phyloP scores from a whole-genome alignment of 2,888 invertebrate species.

The Torymus texanus region DNA sequence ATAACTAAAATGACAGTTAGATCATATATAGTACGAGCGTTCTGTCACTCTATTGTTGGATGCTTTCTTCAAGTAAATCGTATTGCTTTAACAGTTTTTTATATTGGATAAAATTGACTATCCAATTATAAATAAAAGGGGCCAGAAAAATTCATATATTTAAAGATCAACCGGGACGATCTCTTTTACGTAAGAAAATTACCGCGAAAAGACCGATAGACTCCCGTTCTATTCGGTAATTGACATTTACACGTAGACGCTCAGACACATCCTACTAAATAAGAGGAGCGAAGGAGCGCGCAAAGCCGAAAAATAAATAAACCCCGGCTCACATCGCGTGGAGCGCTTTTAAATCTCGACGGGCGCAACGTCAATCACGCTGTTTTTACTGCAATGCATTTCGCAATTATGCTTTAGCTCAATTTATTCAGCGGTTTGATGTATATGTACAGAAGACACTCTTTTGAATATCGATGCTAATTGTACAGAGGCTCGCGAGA shows the following conservation, averaged over 20 bases:
- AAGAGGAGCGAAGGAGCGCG: neutral
- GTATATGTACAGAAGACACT: neutral
- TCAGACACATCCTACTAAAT: constrained; percentile 4
- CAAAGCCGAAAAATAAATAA: constrained; percentile 9
- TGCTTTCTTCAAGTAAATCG: no score
- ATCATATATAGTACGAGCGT: no score
- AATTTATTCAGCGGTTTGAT: neutral
- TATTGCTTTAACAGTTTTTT: no score
- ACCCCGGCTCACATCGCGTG: neutral
- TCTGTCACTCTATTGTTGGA: no score
- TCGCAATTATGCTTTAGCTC: no score
- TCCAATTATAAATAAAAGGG: no score
- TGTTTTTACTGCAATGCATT: neutral
- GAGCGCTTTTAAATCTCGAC: neutral
- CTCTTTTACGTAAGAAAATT: neutral
- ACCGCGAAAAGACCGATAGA: no score
- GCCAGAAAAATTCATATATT: neutral
- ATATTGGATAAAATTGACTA: no score
- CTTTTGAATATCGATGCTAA: constrained; percentile 4
- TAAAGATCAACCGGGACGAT: neutral
- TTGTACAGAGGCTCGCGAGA: neutral
- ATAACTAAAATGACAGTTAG: no score
- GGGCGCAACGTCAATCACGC: neutral
- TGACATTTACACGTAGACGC: neutral
- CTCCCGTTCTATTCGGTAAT: neutral